These are phyloP conservation scores for Stenodera caucasica DNA, from an alignment of 2,888 invertebrate genomes.

Conservation along the genomic window DNA sequence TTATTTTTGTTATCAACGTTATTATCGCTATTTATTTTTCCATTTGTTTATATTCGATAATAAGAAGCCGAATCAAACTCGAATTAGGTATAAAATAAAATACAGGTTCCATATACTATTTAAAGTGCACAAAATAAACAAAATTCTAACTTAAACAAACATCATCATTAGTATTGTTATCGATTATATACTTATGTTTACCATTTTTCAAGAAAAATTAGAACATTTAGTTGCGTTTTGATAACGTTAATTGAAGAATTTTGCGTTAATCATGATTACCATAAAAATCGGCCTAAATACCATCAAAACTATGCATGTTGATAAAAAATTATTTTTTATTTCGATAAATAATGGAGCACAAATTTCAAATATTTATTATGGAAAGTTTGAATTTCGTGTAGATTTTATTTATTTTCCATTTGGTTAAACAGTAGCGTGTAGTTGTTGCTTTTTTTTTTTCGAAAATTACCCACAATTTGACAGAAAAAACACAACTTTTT, in stretches of 20 bases:
- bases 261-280: neutral
- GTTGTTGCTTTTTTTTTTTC: neutral
- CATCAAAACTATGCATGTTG: neutral
- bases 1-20: constrained; percentile 20
- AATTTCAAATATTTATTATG: constrained; percentile 6
- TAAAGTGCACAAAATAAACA: too few relatives aligned
- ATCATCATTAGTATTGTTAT: neutral
- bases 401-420: constrained; percentile 5
- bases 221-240: neutral
- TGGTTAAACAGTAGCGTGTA: constrained; percentile 1
- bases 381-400: constrained; percentile 3
- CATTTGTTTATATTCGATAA: neutral
- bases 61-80: too few relatives aligned
- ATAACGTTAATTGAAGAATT: neutral
- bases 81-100: too few relatives aligned
- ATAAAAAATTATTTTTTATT: too few relatives aligned
- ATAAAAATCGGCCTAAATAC: neutral
- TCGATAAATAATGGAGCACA: neutral
- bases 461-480: neutral
- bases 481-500: neutral
- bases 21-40: neutral
- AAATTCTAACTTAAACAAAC: neutral
- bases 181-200: neutral
- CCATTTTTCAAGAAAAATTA: neutral
- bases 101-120: too few relatives aligned